Evolutionary conservation across 1,140 invertebrate species (phyloP), one percentile per base, ranked within the genome.

Genomic region (Plutomurus gul): DNA sequence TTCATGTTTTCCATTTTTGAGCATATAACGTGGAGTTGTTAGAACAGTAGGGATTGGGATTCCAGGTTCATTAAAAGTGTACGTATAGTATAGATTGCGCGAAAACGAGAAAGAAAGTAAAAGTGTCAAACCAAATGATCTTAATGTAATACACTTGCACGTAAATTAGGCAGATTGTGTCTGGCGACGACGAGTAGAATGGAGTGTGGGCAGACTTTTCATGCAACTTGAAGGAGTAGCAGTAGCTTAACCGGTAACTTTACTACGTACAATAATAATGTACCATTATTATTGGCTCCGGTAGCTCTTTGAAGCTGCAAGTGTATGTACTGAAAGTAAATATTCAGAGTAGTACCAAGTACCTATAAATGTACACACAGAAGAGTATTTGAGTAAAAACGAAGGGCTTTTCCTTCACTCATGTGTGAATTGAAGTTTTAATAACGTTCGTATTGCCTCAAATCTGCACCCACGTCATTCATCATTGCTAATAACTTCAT

Each of bases 1-100:
- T 65, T 65, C 56, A 65, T 65, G 56, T 33, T 33, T 51, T 33
- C 56, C 56, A 65, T 65, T 36, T 65, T 65, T 65, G 30, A n/a
- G 56, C 56, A 33, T 33, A 65, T 43, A 33, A 36, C 13, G n/a
- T 65, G 30, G 56, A 65, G 56, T 33, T 13, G 13, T n/a, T 65
- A 33, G 30, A 65, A 65, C 11, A 18, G 30, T 47, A 20, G 43
- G 43, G 20, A 47, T 47, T 56, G 51, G 51, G 56, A 65, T 33
- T 33, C 16, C 56, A 33, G 16, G 10, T 65, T 65, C 56, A 65
- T 65, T 65, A 65, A 65, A n/a, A n/a, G n/a, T n/a, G n/a, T n/a
- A n/a, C n/a, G n/a, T n/a, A n/a, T n/a, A n/a, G n/a, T n/a, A n/a
- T n/a, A n/a, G n/a, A n/a, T n/a, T n/a, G n/a, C n/a, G 11, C 22